Base-by-base conservation (phyloP, 2,797 vertebrate species). In the Aphelocoma californica region DNA sequence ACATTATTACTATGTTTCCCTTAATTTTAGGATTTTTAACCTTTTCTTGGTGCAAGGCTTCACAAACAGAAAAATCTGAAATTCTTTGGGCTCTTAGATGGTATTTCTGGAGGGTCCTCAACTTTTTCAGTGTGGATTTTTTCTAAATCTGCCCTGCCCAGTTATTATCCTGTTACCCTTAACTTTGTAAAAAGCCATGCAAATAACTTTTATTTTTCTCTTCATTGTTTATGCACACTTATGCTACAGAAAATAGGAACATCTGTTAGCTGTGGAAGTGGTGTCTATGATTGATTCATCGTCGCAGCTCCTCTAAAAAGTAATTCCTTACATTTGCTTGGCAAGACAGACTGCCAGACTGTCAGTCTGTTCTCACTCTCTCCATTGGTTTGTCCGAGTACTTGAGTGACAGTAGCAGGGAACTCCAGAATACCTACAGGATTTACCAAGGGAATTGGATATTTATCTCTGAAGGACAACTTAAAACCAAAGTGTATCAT, bases 21-120 rank as follows among this genome's bases (percentile, higher is more conserved):
- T 93, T 92, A 56, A 28, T n/a, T 69, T 95, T 79, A 72, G 56
- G 67, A 58, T 83, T 91, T 93, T 86, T 93, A 88, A 84, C 66
- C 51, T 84, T 81, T 86, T 62, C 48, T 69, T 95, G 47, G 34
- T 87, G 32, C 3, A 7, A 62, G 44, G 17, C n/a, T 89, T 93
- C 42, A 91, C 2, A 11, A 95, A 77, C 32, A 88, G 40, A 81
- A 40, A 72, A 70, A 60, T 79, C 71, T 81, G 64, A 78, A 72
- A 77, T 64, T 86, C 77, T 70, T 14, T 36, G 40, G 48, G 45
- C 20, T 74, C 32, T 70, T 58, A 60, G 34, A 48, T 58, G 36
- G 42, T 51, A 66, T 80, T 93, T 95, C 82, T 88, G 44, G 50
- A 71, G 58, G 12, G 31, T 66, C 40, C 38, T 84, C 77, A 67